These are phyloP conservation scores for Thamnophis elegans DNA, from an alignment of 2,797 vertebrate genomes.

Conservation along the genomic window DNA sequence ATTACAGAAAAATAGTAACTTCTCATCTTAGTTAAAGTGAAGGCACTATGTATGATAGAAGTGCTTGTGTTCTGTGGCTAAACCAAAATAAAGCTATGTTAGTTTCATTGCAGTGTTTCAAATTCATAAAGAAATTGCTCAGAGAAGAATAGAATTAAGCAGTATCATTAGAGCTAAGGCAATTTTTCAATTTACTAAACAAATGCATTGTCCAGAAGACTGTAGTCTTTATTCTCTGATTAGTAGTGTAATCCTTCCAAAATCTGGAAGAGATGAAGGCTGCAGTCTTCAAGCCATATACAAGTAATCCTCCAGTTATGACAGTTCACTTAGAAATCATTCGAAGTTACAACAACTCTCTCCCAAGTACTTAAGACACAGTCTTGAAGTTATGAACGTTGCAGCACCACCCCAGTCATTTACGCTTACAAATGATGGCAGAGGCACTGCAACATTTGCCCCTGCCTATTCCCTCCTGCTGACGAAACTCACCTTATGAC, in stretches of 20 bases:
- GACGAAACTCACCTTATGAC: too few relatives aligned
- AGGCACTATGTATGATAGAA: not conserved
- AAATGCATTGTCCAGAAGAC: slow-evolving; percentile 50
- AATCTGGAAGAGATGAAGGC: not conserved
- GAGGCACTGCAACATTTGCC: too few relatives aligned
- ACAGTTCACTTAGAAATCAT: too few relatives aligned
- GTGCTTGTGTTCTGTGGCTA: not conserved
- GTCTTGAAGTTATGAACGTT: too few relatives aligned
- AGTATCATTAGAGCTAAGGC: slow-evolving; percentile 14
- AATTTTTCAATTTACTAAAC: slow-evolving; percentile 51
- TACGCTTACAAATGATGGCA: too few relatives aligned
- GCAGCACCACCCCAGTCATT: too few relatives aligned
- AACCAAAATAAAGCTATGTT: slow-evolving; percentile 1
- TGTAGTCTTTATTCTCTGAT: slow-evolving; percentile 9
- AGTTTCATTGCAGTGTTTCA: not conserved
- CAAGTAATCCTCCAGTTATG: too few relatives aligned
- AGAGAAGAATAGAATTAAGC: slow-evolving; percentile 39
- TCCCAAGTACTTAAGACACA: too few relatives aligned
- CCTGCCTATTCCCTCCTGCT: too few relatives aligned
- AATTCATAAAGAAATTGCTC: slow-evolving; percentile 53
- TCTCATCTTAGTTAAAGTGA: not conserved
- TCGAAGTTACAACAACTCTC: too few relatives aligned
- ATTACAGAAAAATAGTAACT: not conserved
- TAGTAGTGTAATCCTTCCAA: not conserved
- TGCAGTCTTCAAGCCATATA: not conserved